A percentile compares a stretch with the other conserved stretches of the same genome.
phyloP scores from a whole-genome alignment of 1,140 invertebrate genomes.

The Eulimnadia texana region DNA sequence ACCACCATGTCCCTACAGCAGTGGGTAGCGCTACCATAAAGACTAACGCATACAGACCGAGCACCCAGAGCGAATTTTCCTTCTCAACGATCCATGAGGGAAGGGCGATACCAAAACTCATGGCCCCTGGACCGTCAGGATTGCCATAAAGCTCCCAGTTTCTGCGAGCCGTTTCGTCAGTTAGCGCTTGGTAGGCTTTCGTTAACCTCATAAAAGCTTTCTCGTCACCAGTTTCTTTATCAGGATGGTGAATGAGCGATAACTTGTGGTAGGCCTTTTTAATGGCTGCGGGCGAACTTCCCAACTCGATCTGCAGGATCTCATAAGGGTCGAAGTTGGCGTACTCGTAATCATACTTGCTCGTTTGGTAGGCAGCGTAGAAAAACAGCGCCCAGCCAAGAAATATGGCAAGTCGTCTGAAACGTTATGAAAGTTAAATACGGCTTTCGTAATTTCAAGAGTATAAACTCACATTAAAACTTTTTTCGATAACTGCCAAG shows the following conservation, averaged over 20 bases:
- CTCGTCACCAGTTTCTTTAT: conserved; percentile 93
- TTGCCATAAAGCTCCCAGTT: conserved; percentile 99
- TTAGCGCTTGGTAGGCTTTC: conserved; percentile 80
- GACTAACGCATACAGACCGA: conserved; percentile 86
- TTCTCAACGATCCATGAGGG: conserved; percentile 99
- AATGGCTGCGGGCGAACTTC: conserved; percentile 70
- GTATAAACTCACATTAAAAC: conserved; percentile 29
- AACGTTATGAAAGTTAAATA: conserved; percentile 24
- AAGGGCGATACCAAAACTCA: conserved; percentile 96
- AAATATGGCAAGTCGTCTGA: conserved; percentile 51
- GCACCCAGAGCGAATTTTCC: conserved; percentile 91
- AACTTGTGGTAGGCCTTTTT: conserved; percentile 91
- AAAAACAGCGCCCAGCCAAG: conserved; percentile 77
- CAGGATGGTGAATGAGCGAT: conserved; percentile 88
- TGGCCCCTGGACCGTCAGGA: conserved; percentile 96
- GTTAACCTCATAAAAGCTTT: conserved; percentile 95
- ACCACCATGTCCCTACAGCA: conserved; percentile 96
- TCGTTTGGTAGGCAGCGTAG: conserved; percentile 86
- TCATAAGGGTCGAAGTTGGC: conserved; percentile 98
- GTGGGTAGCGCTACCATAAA: conserved; percentile 96
- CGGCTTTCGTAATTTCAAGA: background rate
- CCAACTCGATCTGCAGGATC: conserved; percentile 76
- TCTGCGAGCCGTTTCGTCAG: conserved; percentile 87
- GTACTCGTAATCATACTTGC: conserved; percentile 94
- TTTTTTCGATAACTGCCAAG: conserved; percentile 68